Conservation (phyloP, 2,113 vertebrate genomes). For the Enhydra lutris region DNA sequence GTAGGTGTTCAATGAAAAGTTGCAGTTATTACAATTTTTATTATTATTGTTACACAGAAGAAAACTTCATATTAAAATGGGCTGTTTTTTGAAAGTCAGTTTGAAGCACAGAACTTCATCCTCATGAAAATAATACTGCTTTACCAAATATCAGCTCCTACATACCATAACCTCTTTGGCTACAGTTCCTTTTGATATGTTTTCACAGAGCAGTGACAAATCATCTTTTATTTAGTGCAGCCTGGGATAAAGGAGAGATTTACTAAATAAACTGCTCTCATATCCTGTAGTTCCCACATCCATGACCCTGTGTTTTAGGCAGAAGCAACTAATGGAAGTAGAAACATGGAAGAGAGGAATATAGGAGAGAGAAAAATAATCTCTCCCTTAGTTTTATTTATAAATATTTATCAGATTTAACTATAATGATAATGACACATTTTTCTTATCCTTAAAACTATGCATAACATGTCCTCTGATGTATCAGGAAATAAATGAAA, state of each 20-base stretch:
- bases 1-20: not conserved
- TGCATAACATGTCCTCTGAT: not conserved
- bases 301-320: not conserved
- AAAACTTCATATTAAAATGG: not conserved
- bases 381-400: not conserved
- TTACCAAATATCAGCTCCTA: not conserved
- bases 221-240: not conserved
- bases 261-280: not conserved
- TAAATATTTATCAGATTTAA: conserved; percentile 22
- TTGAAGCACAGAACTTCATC: not conserved
- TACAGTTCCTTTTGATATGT: not conserved
- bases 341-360: not conserved
- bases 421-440: not conserved
- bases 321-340: not conserved
- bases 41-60: not conserved
- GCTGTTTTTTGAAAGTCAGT: not conserved
- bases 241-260: not conserved
- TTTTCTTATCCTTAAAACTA: not conserved
- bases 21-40: not conserved
- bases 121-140: not conserved
- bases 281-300: not conserved
- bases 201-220: not conserved
- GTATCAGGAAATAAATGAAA: not conserved
- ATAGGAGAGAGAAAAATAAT: not conserved
- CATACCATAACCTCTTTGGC: not conserved